phyloP scores from a whole-genome alignment of 2,797 vertebrate genomes.

The Podargus strigoides region DNA sequence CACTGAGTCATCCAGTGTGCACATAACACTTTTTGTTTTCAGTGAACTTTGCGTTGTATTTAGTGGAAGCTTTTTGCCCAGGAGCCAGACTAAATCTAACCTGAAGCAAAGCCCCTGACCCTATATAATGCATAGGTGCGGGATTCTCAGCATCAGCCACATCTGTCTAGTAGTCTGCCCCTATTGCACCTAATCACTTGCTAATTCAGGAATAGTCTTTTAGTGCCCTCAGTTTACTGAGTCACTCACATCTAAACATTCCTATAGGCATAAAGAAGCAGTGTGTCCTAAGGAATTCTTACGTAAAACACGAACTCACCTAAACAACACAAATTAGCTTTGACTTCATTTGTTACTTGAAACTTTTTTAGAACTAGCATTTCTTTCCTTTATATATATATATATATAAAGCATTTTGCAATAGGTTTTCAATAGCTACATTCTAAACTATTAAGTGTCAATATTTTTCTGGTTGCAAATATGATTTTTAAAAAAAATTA shows the following conservation, averaged over 20 bases:
- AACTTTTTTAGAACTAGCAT: neutral
- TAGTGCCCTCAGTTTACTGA: neutral
- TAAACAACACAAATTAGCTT: neutral
- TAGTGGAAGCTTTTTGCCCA: neutral
- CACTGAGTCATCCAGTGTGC: neutral
- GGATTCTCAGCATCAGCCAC: neutral
- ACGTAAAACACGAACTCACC: neutral
- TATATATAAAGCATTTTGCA: neutral
- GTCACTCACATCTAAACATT: neutral
- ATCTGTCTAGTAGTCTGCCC: neutral
- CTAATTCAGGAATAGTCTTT: neutral
- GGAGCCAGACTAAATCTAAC: neutral
- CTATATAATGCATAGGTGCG: neutral
- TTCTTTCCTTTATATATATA: neutral
- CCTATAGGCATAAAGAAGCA: neutral
- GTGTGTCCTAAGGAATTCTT: neutral
- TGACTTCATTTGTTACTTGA: neutral
- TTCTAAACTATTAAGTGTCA: neutral
- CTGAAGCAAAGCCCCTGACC: neutral
- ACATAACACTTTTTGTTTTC: neutral
- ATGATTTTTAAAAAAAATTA: fast-evolving
- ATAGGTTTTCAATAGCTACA: neutral
- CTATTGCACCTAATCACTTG: neutral
- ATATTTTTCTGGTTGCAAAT: neutral
- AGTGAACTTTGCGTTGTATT: neutral